Conservation (phyloP, 1,140 invertebrate species). For the Cotesia typhae region DNA sequence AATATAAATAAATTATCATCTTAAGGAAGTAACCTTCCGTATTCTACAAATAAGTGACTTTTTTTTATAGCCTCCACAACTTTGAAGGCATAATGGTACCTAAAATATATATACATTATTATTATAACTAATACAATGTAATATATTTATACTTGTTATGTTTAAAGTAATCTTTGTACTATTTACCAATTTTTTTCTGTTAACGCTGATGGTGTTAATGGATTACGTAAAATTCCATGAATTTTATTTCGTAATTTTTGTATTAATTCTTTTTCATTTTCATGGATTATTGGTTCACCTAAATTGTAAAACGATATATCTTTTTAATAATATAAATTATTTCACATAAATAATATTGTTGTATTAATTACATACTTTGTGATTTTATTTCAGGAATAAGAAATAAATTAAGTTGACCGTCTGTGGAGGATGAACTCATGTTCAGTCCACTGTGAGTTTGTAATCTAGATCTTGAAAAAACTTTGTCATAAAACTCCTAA, state of each 20-base stretch:
- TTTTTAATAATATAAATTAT: not conserved
- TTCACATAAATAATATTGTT: constrained; percentile 24
- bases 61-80: constrained; percentile 86
- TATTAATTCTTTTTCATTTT: constrained; percentile 73
- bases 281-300: constrained; percentile 73
- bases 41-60: constrained; percentile 83
- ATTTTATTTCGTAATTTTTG: constrained; percentile 75
- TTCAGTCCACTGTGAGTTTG: constrained; percentile 75
- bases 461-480: constrained; percentile 78
- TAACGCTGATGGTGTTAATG: constrained; percentile 72
- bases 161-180: constrained; percentile 1
- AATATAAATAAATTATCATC: constrained; percentile 22
- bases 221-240: constrained; percentile 72
- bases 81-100: constrained; percentile 81
- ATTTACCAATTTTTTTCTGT: constrained; percentile 77
- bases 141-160: constrained; percentile 3
- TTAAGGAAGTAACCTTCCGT: constrained; percentile 78
- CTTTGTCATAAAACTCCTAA: constrained; percentile 69
- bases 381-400: constrained; percentile 72
- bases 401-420: constrained; percentile 76
- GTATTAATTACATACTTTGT: constrained; percentile 64
- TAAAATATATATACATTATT: constrained; percentile 47
- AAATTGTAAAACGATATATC: constrained; percentile 40
- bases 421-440: constrained; percentile 67
- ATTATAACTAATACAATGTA: constrained; percentile 35